These are phyloP conservation scores for Cyprinus carpio DNA, from an alignment of 2,113 vertebrate genomes.

Conservation along the genomic window DNA sequence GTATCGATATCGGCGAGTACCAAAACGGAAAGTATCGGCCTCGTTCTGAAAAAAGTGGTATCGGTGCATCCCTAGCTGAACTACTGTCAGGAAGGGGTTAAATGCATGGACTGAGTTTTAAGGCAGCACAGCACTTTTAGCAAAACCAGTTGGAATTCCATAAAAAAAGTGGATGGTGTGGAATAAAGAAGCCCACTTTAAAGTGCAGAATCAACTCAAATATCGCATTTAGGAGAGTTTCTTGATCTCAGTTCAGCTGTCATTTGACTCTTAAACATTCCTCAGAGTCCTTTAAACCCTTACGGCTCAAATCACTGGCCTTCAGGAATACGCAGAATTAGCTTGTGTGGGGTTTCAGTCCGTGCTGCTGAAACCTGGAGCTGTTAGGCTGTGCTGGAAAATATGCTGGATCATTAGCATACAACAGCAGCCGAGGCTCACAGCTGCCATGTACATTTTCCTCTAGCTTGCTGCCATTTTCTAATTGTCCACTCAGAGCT, in stretches of 20 bases:
- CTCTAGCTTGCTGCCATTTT: constrained; percentile 34
- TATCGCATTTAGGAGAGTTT: not conserved
- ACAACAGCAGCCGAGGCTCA: not conserved
- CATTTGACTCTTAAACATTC: not conserved
- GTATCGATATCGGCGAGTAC: no score
- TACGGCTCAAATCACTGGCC: not conserved
- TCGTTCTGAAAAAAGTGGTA: no score
- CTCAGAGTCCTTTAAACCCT: not conserved
- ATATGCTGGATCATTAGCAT: constrained; percentile 19
- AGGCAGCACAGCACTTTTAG: not conserved
- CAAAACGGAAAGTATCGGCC: no score
- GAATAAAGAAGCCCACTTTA: not conserved
- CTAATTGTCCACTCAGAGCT: constrained; percentile 41
- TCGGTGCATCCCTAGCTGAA: no score
- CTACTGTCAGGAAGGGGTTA: not conserved
- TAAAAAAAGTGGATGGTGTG: not conserved
- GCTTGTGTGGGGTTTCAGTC: not conserved
- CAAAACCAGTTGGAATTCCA: not conserved
- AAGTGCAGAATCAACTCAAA: not conserved
- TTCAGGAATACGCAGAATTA: not conserved
- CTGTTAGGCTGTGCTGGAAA: not conserved
- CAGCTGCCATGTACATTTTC: constrained; percentile 47
- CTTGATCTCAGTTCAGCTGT: not conserved
- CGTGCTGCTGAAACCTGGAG: not conserved
- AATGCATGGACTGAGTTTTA: not conserved